Percentiles rank a stretch among this genome's conserved stretches.
phyloP scores from a whole-genome alignment of 1,140 invertebrate genomes.

The Solenopsis invicta region DNA sequence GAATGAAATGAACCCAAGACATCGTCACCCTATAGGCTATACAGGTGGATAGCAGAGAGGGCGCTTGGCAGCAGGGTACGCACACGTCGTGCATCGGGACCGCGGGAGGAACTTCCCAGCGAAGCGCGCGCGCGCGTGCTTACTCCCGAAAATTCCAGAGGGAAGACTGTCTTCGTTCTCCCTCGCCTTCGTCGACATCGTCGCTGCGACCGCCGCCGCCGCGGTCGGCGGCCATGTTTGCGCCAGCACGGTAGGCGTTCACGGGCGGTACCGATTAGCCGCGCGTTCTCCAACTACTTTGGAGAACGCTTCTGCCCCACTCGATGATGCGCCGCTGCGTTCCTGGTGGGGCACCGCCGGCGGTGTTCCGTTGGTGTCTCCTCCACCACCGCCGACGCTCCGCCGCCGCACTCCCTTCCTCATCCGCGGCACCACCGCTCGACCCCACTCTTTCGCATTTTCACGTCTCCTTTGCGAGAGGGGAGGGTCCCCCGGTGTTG shows the following conservation, averaged over 20 bases:
- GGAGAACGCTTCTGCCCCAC: conserved; percentile 81
- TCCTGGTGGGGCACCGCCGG: conserved; percentile 74
- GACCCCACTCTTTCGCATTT: conserved; percentile 15
- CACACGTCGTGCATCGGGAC: neutral
- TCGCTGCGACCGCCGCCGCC: conserved; percentile 27
- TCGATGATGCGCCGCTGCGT: conserved; percentile 16
- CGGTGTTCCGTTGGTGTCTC: conserved; percentile 80
- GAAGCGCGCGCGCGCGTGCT: conserved; percentile 9
- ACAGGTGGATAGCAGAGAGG: conserved; percentile 31
- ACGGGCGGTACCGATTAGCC: conserved; percentile 73
- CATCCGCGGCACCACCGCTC: conserved; percentile 1
- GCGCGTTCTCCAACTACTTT: conserved; percentile 82
- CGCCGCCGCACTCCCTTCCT: conserved; percentile 2
- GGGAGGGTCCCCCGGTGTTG: conserved; percentile 22
- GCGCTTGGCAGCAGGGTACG: neutral
- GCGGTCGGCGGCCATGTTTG: conserved; percentile 85
- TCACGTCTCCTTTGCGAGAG: neutral
- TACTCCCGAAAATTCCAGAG: conserved; percentile 48
- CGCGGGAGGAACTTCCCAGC: neutral
- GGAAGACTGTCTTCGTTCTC: conserved; percentile 26
- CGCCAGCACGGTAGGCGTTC: conserved; percentile 85
- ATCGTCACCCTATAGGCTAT: no score
- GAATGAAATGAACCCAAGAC: conserved; percentile 3
- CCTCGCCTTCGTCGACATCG: neutral
- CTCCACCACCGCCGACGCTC: conserved; percentile 52